Percentiles rank a stretch among this genome's conserved stretches.
phyloP scores from a whole-genome alignment of 2,797 vertebrate genomes.

The Galaxias olidus region DNA sequence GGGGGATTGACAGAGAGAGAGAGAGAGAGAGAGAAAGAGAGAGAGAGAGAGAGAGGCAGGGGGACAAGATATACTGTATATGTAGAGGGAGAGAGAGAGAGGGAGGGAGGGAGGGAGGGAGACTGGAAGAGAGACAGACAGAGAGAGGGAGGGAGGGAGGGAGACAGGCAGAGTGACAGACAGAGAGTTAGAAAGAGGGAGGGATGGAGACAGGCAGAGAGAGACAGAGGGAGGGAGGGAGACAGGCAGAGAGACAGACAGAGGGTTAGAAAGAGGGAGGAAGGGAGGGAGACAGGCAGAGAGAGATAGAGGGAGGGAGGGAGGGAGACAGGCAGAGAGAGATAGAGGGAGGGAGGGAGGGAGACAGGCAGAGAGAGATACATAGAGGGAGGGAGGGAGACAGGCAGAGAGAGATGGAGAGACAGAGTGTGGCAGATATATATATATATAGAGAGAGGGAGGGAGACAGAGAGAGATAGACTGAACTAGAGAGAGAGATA shows the following conservation, averaged over 20 bases:
- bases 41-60: neutral
- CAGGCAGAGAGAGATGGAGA: neutral
- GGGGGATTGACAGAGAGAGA: neutral
- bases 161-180: neutral
- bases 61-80: no score
- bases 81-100: neutral
- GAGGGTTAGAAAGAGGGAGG: neutral
- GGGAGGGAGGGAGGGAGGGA: conserved; percentile 1
- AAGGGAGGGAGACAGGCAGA: neutral
- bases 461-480: no score
- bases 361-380: neutral
- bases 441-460: neutral
- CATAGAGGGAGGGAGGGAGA: neutral
- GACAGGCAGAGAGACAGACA: conserved; percentile 4
- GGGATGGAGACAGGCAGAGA: neutral
- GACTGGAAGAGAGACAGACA: neutral
- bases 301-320: neutral
- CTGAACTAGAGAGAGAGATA: neutral
- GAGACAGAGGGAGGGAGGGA: neutral
- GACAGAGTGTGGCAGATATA: neutral
- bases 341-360: neutral
- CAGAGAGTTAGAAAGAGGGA: neutral
- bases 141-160: neutral
- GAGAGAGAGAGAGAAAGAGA: conserved; percentile 1
- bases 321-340: neutral